Base-by-base conservation (phyloP, 2,888 invertebrate genomes). In the Thalpophila matura region DNA sequence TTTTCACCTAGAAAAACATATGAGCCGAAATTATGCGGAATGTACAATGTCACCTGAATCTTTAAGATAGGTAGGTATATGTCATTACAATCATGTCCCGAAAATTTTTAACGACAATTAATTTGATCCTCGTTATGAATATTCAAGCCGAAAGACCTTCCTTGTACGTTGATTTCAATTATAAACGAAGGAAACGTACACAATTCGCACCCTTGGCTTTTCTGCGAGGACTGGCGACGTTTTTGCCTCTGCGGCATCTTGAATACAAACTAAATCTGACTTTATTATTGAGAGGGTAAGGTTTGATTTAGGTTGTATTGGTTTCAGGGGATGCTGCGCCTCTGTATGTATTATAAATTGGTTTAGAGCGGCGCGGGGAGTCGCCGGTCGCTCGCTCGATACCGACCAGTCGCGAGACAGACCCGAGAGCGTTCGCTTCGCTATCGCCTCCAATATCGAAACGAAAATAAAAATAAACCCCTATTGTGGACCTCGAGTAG, bases 311-410 rank as follows among this genome's bases (percentile, higher is more conserved):
- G 62, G 45, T 59, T 71, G 85, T 53, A 60, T 45, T 45, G 64
- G 53, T 63, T 63, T 69, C 82, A 82, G 89, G 94, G 94, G 94
- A 95, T 95, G 94, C 94, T 95, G 94, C 92, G 92, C 89, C 93
- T 92, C 91, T 89, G 94, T 94, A 95, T 95, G 94, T 95, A 94
- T 94, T 95, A 95, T 95, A 94, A 95, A 95, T 95, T 94, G 94
- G 94, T 94, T 94, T 93, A 94, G 93, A 93, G 92, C 84, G 88
- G 92, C 86, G 92, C 89, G 92, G 92, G 93, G 91, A 88, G 89
- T 82, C 82, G 87, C 78, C 84, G 85, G 86, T 81, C 82, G 83
- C 77, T 68, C 94, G 94, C 93, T 94, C 94, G 91, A 94, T 94
- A 94, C 89, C 85, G 88, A 81, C 88, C 93, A 94, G 94, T 94